Evolutionary conservation across 2,888 invertebrate genomes (phyloP).

Genomic region (Pegoplata infirma): DNA sequence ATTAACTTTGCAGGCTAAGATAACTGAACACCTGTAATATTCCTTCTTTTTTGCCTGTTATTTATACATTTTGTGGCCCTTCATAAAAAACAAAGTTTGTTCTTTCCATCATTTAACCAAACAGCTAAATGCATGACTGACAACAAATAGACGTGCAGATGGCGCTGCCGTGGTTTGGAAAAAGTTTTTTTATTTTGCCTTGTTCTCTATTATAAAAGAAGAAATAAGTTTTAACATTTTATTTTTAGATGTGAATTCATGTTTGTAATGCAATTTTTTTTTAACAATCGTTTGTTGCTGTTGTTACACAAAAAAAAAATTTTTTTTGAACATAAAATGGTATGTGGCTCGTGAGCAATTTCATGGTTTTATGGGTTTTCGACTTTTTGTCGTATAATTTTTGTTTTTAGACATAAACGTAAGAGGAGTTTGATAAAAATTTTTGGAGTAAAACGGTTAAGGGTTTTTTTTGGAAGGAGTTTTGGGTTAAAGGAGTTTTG

Average conservation of each 20-base stretch:
- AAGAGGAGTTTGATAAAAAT: neutral
- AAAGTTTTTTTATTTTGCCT: slow-evolving; percentile 35
- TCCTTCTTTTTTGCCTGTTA: no score
- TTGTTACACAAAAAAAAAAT: slow-evolving; percentile 24
- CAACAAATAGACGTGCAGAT: slow-evolving; percentile 52
- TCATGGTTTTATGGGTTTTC: slow-evolving; percentile 64
- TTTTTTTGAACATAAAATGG: slow-evolving; percentile 21
- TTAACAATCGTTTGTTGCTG: slow-evolving; percentile 16
- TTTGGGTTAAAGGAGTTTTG: no score
- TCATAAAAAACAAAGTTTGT: slow-evolving; percentile 1
- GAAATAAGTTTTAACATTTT: slow-evolving; percentile 43
- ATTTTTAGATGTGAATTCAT: slow-evolving; percentile 30
- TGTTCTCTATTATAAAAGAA: no score
- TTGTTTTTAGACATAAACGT: neutral
- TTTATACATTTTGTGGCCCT: no score
- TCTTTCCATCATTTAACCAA: neutral
- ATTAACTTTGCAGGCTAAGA: no score
- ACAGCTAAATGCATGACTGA: slow-evolving; percentile 47
- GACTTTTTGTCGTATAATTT: slow-evolving; percentile 44
- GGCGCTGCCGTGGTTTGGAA: slow-evolving; percentile 56
- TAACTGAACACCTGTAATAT: no score
- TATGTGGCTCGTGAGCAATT: slow-evolving; percentile 63
- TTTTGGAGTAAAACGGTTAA: slow-evolving; percentile 15
- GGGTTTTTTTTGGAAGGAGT: slow-evolving; percentile 34
- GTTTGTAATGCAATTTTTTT: slow-evolving; percentile 31